Conservation (phyloP, 2,113 vertebrate genomes). For the Rousettus leschenaultii region DNA sequence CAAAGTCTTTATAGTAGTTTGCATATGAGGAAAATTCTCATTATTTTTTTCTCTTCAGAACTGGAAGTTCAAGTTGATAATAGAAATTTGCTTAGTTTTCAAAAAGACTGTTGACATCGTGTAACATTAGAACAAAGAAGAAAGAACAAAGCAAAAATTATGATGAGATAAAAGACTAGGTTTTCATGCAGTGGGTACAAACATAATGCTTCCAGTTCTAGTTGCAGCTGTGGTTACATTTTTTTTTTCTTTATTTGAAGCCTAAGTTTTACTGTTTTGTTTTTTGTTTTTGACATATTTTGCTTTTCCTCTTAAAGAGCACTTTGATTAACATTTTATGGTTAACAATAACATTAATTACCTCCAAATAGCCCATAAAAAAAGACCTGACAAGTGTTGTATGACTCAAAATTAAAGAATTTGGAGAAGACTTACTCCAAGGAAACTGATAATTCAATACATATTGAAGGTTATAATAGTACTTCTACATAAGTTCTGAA, state of each 20-base stretch:
- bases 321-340: not conserved
- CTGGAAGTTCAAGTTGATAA: not conserved
- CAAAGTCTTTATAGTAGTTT: not conserved
- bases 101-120: not conserved
- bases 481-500: not conserved
- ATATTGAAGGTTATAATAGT: not conserved
- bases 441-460: not conserved
- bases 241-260: not conserved
- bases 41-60: not conserved
- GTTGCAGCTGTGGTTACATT: not conserved
- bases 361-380: not conserved
- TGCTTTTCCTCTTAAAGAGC: not conserved
- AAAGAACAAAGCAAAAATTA: slow-evolving; percentile 24
- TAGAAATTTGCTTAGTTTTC: slow-evolving; percentile 7
- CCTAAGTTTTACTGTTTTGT: not conserved
- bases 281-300: not conserved
- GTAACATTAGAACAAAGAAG: not conserved
- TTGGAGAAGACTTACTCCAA: not conserved
- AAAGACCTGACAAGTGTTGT: not conserved
- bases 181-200: not conserved
- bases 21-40: not conserved
- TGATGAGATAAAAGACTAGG: not conserved
- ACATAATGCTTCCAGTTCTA: not conserved
- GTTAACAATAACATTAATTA: not conserved
- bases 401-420: not conserved